phyloP scores from a whole-genome alignment of 2,113 vertebrate genomes.

The Gallinago undulata region DNA sequence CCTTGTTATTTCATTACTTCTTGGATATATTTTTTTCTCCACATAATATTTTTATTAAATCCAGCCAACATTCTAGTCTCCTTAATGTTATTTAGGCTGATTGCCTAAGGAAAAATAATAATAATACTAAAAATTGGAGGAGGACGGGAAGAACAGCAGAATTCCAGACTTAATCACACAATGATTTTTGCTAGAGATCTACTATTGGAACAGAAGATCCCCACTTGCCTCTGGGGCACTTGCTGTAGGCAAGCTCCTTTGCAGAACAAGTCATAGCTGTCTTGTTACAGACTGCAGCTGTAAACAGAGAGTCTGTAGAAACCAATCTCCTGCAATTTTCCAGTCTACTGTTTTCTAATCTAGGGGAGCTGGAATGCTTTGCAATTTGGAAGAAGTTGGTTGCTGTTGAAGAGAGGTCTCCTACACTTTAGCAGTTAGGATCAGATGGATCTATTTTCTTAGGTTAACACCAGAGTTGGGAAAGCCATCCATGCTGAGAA shows the following conservation, averaged over 20 bases:
- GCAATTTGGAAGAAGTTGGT: conserved; percentile 66
- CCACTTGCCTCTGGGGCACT: fast-evolving
- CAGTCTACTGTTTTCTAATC: conserved; percentile 78
- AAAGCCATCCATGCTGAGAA: not conserved
- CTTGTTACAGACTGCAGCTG: conserved; percentile 54
- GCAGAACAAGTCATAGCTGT: conserved; percentile 35
- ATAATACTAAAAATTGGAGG: not conserved
- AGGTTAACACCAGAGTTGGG: conserved; percentile 22
- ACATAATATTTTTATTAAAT: conserved; percentile 59
- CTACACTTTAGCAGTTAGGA: conserved; percentile 39
- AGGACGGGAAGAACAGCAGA: not conserved
- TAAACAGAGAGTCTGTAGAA: conserved; percentile 70
- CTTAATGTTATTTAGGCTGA: conserved; percentile 7
- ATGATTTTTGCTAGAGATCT: not conserved
- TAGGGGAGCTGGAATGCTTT: conserved; percentile 60
- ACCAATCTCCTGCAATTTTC: conserved; percentile 76
- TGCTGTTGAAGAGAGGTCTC: conserved; percentile 53
- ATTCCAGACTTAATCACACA: not conserved
- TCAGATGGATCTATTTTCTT: conserved; percentile 55
- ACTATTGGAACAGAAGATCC: not conserved
- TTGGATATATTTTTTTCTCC: conserved; percentile 35
- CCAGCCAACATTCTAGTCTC: conserved; percentile 12
- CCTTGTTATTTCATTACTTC: conserved; percentile 73
- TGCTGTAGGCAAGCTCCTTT: conserved; percentile 21
- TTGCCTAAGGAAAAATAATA: not conserved